Percentiles rank a stretch among this genome's conserved stretches.
phyloP scores from a whole-genome alignment of 2,113 vertebrate species.

The Stigmatopora nigra region DNA sequence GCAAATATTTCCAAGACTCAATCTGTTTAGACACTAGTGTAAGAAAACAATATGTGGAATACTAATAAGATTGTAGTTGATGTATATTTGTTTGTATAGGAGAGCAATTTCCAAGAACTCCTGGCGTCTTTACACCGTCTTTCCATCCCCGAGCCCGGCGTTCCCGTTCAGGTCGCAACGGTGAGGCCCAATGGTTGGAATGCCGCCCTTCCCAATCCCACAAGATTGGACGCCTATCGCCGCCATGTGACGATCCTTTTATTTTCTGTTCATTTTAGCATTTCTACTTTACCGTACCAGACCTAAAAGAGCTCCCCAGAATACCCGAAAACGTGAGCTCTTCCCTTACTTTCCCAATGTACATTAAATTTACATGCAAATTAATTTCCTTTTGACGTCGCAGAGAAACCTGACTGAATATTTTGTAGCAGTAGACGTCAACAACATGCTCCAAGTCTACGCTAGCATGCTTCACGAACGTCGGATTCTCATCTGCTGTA shows the following conservation, averaged over 20 bases:
- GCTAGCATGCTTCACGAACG: conserved; percentile 97
- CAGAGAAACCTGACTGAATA: conserved; percentile 98
- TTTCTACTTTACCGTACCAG: conserved; percentile 93
- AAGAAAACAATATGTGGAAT: too few relatives aligned
- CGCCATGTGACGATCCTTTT: neutral
- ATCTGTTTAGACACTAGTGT: too few relatives aligned
- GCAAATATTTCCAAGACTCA: too few relatives aligned
- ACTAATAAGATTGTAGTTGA: too few relatives aligned
- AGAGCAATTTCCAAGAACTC: conserved; percentile 83
- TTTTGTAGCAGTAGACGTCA: conserved; percentile 96
- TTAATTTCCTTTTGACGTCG: conserved; percentile 52
- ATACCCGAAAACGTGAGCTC: conserved; percentile 97
- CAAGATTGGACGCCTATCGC: too few relatives aligned
- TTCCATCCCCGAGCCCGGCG: conserved; percentile 81
- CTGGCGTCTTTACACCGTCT: conserved; percentile 81
- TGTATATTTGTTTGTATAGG: conserved; percentile 61
- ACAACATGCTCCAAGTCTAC: conserved; percentile 98
- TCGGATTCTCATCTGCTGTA: conserved; percentile 91
- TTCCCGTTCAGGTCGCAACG: conserved; percentile 86
- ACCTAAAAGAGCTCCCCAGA: conserved; percentile 86
- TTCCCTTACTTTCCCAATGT: neutral
- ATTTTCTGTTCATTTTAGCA: conserved; percentile 69
- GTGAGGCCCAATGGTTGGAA: conserved; percentile 62
- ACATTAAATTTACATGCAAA: too few relatives aligned
- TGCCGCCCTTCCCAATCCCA: too few relatives aligned